phyloP scores from a whole-genome alignment of 2,113 vertebrate species.

The Phyllostomus discolor region DNA sequence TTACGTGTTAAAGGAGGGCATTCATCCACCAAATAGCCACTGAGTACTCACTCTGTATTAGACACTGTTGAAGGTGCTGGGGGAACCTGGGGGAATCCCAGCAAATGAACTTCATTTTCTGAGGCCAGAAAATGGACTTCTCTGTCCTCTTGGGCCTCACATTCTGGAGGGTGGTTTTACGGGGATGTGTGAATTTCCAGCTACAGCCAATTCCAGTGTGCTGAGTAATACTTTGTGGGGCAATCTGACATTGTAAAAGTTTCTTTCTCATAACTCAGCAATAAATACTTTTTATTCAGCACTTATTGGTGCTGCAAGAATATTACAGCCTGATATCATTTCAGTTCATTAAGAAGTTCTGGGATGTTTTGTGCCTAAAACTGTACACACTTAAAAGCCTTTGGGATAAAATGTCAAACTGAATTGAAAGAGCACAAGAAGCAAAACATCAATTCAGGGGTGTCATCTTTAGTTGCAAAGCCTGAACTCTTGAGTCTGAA shows the following conservation, averaged over 20 bases:
- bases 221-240: not conserved
- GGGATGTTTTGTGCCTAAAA: not conserved
- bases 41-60: too few species aligned
- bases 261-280: not conserved
- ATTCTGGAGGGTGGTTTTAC: not conserved
- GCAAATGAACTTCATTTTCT: not conserved
- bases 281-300: not conserved
- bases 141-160: not conserved
- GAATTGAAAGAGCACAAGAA: conserved; percentile 42
- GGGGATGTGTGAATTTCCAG: not conserved
- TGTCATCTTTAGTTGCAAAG: conserved; percentile 47
- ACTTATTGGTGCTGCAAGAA: not conserved
- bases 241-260: not conserved
- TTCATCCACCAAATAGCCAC: not conserved
- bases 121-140: not conserved
- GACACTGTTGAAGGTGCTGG: not conserved
- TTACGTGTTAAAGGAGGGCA: not conserved
- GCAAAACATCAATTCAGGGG: conserved; percentile 52
- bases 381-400: not conserved
- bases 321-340: not conserved
- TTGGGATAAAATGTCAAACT: not conserved
- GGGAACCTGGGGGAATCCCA: not conserved
- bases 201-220: not conserved
- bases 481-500: conserved; percentile 59
- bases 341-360: not conserved